phyloP scores from a whole-genome alignment of 2,888 invertebrate genomes.

The Athrips mouffetella region DNA sequence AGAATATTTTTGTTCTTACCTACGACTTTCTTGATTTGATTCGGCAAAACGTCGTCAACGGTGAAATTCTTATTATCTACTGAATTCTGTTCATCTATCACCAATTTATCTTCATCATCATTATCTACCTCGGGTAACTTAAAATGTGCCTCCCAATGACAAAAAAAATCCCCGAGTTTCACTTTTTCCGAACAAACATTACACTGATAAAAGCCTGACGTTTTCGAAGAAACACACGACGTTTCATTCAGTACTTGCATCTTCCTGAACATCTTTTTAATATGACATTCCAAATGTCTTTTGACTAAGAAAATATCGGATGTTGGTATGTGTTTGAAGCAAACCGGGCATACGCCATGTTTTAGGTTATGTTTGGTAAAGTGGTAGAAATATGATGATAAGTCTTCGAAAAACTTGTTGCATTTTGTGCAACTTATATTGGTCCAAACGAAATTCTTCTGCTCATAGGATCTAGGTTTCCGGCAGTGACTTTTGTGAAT shows the following conservation, averaged over 20 bases:
- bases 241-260: slow-evolving; percentile 18
- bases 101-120: neutral
- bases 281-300: slow-evolving; percentile 22
- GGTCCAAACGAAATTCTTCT: neutral
- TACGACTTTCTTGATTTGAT: neutral
- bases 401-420: neutral
- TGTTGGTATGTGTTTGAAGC: slow-evolving; percentile 30
- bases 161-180: slow-evolving; percentile 21
- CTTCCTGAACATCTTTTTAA: slow-evolving; percentile 26
- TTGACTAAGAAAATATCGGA: too few species aligned
- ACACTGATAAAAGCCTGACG: slow-evolving; percentile 29
- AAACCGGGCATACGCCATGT: slow-evolving; percentile 31
- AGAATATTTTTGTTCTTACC: neutral
- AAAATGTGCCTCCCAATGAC: slow-evolving; percentile 47
- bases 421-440: neutral
- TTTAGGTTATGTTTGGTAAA: slow-evolving; percentile 31
- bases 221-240: neutral
- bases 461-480: neutral
- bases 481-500: too few species aligned
- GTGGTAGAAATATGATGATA: slow-evolving; percentile 34
- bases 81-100: neutral
- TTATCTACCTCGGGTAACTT: neutral
- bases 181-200: slow-evolving; percentile 24
- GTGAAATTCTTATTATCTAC: too few species aligned
- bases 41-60: neutral